phyloP scores from a whole-genome alignment of 1,140 invertebrate species.

The Drosophila kohkoa region DNA sequence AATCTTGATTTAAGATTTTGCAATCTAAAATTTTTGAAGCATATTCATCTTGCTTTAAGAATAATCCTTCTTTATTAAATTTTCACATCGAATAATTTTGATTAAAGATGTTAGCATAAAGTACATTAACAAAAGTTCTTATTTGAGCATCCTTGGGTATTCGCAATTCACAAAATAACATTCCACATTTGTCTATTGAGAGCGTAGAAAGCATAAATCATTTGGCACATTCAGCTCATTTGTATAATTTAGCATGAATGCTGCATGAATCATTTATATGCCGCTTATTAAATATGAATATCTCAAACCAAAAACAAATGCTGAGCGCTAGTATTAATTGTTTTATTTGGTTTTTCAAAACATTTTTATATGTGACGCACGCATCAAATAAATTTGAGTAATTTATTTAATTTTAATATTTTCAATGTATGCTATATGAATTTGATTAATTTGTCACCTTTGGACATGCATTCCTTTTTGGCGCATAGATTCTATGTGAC shows the following conservation, averaged over 20 bases:
- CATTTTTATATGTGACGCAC: not conserved
- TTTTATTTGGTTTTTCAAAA: not conserved
- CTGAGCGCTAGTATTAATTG: not conserved
- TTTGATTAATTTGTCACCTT: not conserved
- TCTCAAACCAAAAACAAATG: not conserved
- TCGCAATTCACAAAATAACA: not conserved
- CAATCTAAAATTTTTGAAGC: no score
- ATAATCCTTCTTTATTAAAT: no score
- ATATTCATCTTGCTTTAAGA: no score
- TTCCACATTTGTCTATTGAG: not conserved
- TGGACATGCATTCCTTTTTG: not conserved
- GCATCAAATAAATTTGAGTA: not conserved
- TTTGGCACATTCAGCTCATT: constrained; percentile 7
- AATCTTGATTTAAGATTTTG: no score
- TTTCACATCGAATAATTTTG: no score
- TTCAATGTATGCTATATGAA: not conserved
- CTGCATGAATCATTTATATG: constrained; percentile 10
- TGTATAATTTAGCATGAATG: constrained; percentile 2
- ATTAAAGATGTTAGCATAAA: no score
- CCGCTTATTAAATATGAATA: constrained; percentile 4
- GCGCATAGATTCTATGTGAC: not conserved
- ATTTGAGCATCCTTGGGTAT: constrained; percentile 1
- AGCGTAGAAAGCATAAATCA: not conserved
- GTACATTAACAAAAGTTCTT: no score
- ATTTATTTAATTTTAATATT: not conserved